A percentile compares a stretch with the other conserved stretches of the same genome.
phyloP scores from a whole-genome alignment of 2,888 invertebrate genomes.

The Kuschelorhynchus macadamiae region DNA sequence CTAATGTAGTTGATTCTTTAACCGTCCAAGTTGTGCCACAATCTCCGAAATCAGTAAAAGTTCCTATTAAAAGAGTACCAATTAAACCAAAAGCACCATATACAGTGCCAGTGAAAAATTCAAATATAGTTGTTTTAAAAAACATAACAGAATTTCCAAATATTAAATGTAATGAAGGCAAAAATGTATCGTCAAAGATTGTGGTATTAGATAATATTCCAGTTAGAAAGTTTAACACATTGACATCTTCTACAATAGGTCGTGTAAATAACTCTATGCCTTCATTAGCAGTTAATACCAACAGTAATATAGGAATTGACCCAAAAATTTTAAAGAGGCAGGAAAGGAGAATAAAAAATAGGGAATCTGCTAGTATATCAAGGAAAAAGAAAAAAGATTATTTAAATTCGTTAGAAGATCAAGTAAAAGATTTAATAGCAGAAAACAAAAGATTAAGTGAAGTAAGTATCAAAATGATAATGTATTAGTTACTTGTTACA shows the following conservation, averaged over 20 bases:
- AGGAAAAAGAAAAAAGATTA: constrained; percentile 97
- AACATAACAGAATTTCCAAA: constrained; percentile 51
- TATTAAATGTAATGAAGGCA: constrained; percentile 5
- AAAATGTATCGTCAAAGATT: constrained; percentile 55
- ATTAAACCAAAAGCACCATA: constrained; percentile 59
- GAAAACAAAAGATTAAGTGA: constrained; percentile 83
- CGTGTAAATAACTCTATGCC: constrained; percentile 46
- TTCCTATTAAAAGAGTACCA: constrained; percentile 53
- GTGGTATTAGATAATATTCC: constrained; percentile 62
- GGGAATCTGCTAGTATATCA: constrained; percentile 94
- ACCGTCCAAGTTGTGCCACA: constrained; percentile 30
- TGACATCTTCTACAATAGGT: constrained; percentile 37
- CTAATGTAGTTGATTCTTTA: background rate
- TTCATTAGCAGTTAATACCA: constrained; percentile 10
- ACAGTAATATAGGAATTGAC: constrained; percentile 67
- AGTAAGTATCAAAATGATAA: constrained; percentile 64
- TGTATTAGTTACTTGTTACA: too few species aligned
- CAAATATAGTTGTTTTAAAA: constrained; percentile 57
- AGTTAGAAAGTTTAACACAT: constrained; percentile 53
- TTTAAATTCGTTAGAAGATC: constrained; percentile 83
- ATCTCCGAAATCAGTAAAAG: constrained; percentile 16
- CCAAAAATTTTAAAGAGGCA: constrained; percentile 87
- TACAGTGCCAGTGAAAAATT: constrained; percentile 47
- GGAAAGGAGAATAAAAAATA: constrained; percentile 95
- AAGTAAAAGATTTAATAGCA: constrained; percentile 78